Conservation (phyloP, 53 echinoderm and acorn worm species). For the Patiria pectinifera region DNA sequence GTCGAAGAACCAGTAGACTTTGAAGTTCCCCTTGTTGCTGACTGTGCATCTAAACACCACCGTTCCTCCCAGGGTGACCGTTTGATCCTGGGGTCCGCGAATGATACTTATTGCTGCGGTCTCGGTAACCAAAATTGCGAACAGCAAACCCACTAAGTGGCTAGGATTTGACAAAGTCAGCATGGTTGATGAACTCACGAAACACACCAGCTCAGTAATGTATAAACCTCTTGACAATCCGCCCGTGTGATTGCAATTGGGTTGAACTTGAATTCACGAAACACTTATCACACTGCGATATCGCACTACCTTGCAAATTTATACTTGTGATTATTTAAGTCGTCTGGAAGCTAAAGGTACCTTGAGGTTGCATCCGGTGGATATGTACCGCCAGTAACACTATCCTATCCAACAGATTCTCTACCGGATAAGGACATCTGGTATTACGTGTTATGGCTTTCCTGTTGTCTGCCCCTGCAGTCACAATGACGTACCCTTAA, state of each 20-base stretch:
- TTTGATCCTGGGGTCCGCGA: conserved; percentile 40
- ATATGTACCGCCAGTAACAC: neutral
- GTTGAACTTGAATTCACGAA: neutral
- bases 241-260: neutral
- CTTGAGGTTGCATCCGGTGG: neutral
- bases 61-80: conserved; percentile 60
- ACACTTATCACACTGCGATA: neutral
- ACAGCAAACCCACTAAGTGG: neutral
- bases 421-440: neutral
- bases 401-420: too few species aligned
- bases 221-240: too few species aligned
- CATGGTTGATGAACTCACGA: neutral
- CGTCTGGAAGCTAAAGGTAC: neutral
- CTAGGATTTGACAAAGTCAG: neutral
- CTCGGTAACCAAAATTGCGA: neutral
- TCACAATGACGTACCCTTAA: neutral
- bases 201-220: neutral
- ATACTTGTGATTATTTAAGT: neutral
- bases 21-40: conserved; percentile 42
- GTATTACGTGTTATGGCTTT: neutral
- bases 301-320: neutral
- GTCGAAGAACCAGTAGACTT: conserved; percentile 70
- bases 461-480: neutral
- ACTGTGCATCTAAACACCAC: conserved; percentile 69
- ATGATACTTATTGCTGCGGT: conserved; percentile 29